Percentiles rank a stretch among this genome's conserved stretches.
These are phyloP conservation scores for Agriopis marginaria DNA, from an alignment of 2,888 invertebrate genomes.

Conservation along the genomic window DNA sequence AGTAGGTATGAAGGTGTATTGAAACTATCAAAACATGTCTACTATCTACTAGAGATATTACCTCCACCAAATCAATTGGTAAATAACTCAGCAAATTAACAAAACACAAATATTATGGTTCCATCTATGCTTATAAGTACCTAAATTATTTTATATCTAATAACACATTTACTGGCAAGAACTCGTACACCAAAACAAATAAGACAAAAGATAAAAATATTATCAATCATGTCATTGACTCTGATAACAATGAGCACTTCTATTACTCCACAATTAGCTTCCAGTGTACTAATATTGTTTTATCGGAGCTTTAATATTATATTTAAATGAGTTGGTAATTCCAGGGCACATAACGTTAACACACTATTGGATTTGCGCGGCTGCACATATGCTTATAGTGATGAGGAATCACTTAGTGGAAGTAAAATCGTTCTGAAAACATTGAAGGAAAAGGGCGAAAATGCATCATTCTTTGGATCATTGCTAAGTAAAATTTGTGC, in stretches of 20 bases:
- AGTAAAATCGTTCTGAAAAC: conserved; percentile 83
- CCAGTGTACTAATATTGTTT: conserved; percentile 59
- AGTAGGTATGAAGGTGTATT: conserved; percentile 79
- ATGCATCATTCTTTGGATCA: conserved; percentile 87
- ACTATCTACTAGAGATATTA: neutral
- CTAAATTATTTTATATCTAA: conserved; percentile 1
- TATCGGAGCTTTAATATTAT: conserved; percentile 45
- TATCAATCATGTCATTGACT: conserved; percentile 79
- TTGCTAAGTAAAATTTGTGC: conserved; percentile 72
- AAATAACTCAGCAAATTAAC: too few relatives aligned
- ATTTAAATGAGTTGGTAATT: conserved; percentile 43
- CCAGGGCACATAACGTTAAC: conserved; percentile 84
- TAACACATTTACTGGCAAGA: conserved; percentile 2
- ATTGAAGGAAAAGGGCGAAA: conserved; percentile 85
- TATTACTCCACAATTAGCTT: conserved; percentile 72
- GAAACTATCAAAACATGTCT: neutral
- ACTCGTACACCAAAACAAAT: conserved; percentile 54
- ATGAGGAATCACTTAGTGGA: conserved; percentile 84
- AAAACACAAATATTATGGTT: too few relatives aligned
- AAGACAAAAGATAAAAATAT: conserved; percentile 74
- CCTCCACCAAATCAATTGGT: too few relatives aligned
- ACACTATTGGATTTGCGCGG: conserved; percentile 86
- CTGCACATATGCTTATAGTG: conserved; percentile 84
- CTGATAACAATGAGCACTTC: conserved; percentile 56
- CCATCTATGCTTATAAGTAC: too few relatives aligned